Evolutionary conservation across 35 echinoderm and acorn worm species (phyloP), one percentile per base, ranked within the genome.

Genomic region (Lytechinus pictus): DNA sequence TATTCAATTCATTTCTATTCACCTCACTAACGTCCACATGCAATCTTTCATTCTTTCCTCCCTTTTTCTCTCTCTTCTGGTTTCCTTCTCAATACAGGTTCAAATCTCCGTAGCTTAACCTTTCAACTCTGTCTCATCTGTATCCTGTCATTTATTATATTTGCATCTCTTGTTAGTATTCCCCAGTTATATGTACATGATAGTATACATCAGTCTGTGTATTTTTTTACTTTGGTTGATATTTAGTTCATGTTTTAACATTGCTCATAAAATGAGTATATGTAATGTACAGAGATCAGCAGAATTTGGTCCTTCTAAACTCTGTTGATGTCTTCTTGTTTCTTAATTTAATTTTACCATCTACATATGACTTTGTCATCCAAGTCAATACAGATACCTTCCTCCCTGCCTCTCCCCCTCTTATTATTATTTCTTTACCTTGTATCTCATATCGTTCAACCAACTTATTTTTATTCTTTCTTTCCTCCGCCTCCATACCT

Each of bases 1-100:
- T 90, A 52, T 90, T 90, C 88, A 52, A 54, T 90, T 90, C 28
- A 52, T 90, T 54, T 33, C 66, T 79, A 79, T 79, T 90, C 52
- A 51, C 88, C 52, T 54, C 88, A 10, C 4, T 90, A 8, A 14
- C 11, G 28, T 54, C 88, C 52, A 13, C 28, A 14, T 54, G 10
- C 16, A 5, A 28, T 90, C 52, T 90, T 2, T 33, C 88, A 10
- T 3, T 90, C 52, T 90, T 53, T 53, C 27, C 87, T 51, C 27
- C 3, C 8, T 19, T 16, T 52, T 0, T 53, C 13, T 53, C 28
- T 89, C 87, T 53, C 87, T 24, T 53, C 88, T 27, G 5, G 16
- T 44, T 44, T 54, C 28, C 33, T 44, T 44, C 33, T 44, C 33
- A 44, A 44, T 44, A 44, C 33, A 44, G 33, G 33, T 44, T 44